Percentiles rank a stretch among this genome's conserved stretches.
These are phyloP conservation scores for Ptychobarbus kaznakovi DNA, from an alignment of 2,797 vertebrate species.

Conservation along the genomic window DNA sequence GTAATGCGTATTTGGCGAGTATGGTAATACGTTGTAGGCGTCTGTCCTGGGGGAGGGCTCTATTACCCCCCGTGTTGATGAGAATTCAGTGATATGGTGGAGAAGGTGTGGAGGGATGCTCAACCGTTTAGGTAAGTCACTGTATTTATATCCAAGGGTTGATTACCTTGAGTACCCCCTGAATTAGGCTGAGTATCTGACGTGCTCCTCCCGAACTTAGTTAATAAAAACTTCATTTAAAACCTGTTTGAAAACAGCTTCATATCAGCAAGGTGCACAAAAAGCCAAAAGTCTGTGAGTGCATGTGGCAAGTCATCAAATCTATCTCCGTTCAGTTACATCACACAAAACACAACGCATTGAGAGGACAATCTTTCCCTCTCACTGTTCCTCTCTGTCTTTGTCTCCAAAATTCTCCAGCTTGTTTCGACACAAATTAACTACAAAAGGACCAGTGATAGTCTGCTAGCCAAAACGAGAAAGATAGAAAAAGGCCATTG, in stretches of 20 bases:
- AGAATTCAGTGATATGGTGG: too few relatives aligned
- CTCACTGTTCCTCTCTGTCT: slow-evolving; percentile 5
- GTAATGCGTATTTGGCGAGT: too few relatives aligned
- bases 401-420: not conserved
- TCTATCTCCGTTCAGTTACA: not conserved
- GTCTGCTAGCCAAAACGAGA: slow-evolving; percentile 44
- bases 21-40: too few relatives aligned
- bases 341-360: slow-evolving; percentile 5
- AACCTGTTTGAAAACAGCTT: not conserved
- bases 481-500: slow-evolving; percentile 28
- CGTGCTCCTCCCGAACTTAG: too few relatives aligned
- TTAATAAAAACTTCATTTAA: too few relatives aligned
- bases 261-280: not conserved
- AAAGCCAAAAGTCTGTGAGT: not conserved
- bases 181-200: too few relatives aligned
- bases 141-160: too few relatives aligned
- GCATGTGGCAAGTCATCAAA: slow-evolving; percentile 3
- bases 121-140: too few relatives aligned
- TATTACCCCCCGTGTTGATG: too few relatives aligned
- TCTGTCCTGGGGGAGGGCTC: too few relatives aligned
- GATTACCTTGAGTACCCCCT: too few relatives aligned
- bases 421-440: slow-evolving; percentile 33
- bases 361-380: not conserved
- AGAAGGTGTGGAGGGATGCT: too few relatives aligned
- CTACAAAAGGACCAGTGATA: slow-evolving; percentile 31